Conservation (phyloP, 1,140 invertebrate species). For the Oncopodura yosiiana region DNA sequence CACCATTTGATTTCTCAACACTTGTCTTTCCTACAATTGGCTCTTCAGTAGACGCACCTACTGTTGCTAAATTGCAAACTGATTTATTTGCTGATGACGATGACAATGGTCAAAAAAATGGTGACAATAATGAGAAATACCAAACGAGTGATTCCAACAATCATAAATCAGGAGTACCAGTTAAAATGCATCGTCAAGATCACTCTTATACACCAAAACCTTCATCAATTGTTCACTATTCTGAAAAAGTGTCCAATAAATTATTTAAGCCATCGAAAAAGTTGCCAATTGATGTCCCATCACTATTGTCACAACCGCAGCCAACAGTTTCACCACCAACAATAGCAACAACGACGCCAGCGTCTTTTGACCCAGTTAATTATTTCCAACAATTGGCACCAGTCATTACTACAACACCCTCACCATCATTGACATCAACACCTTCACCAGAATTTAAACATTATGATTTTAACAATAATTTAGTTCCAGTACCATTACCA, state of each 20-base stretch:
- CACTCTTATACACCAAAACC: conserved; percentile 18
- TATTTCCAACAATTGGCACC: no score
- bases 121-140: conserved; percentile 4
- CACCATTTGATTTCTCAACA: neutral
- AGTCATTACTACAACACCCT: no score
- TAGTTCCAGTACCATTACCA: no score
- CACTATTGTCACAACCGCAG: neutral
- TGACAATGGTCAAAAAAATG: neutral
- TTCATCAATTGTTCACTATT: conserved; percentile 1
- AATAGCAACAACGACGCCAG: neutral
- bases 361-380: no score
- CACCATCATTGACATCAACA: no score
- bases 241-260: neutral
- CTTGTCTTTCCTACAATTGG: no score
- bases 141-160: conserved; percentile 14
- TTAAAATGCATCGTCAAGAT: neutral
- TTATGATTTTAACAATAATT: no score
- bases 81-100: conserved; percentile 19
- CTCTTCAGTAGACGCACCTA: neutral
- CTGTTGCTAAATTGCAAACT: conserved; percentile 16
- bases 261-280: neutral
- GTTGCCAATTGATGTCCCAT: no score
- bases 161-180: conserved; percentile 1
- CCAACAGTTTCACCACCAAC: neutral
- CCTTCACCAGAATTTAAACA: no score